Base-by-base conservation (phyloP, 1,140 invertebrate genomes). In the Leptopilina boulardi region DNA sequence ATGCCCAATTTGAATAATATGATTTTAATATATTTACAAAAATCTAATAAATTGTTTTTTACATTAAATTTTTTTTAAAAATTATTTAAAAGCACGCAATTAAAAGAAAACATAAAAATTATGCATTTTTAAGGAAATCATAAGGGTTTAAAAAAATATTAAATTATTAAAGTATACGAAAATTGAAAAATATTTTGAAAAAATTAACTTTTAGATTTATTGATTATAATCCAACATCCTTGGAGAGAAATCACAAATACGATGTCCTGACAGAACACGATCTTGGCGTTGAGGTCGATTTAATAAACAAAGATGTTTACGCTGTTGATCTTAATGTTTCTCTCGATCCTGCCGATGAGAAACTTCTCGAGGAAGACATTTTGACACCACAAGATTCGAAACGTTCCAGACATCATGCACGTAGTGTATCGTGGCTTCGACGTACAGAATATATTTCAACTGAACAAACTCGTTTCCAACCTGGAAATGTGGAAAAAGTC, bases 401-500 rank as follows among this genome's bases (percentile, higher is more conserved):
- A 91, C 92, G 96, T 81, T 96, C 96, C 0, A 92, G 96, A 9
- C 97, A 98, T 92, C 98, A 99, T 93, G 96, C 97, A 1, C 95
- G 96, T 80, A 97, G 95, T 87, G 97, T 99, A 2, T 98, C 98
- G 2, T 99, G 98, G 98, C 93, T 99, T 84, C 94, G 99, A 71
- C 95, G 98, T 86, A 99, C 99, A 0, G 99, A 99, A 90, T 99
- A 99, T 88, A 99, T 99, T 87, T 99, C 98, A 4, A 98, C 98
- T 30, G 98, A 99, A 92, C 98, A 98, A 86, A 99, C 98, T 34
- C 93, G 99, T 82, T 99, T 99, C 89, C 97, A 98, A 87, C 97
- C 97, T 41, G 97, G 97, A 89, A 97, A 95, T 83, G 97, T 98
- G 92, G 98, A 99, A 84, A 99, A 99, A 93, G 97, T 98, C 86